Conservation (phyloP, 2,888 invertebrate species). For the Sepiola atlantica region DNA sequence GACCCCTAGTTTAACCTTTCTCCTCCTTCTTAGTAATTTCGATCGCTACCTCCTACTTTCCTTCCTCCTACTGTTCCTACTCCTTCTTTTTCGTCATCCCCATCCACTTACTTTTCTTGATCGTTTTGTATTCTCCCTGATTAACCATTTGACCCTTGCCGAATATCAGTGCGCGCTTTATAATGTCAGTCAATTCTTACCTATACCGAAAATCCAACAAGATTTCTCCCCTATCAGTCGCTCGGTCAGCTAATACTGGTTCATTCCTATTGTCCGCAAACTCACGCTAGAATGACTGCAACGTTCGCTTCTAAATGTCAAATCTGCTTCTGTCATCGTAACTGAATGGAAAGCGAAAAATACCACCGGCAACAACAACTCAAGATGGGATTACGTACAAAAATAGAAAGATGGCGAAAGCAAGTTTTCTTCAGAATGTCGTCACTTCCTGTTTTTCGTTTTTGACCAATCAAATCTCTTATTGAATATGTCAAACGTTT, state of each 20-base stretch:
- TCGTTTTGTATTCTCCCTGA: neutral
- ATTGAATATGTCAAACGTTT: neutral
- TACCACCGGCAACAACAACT: neutral
- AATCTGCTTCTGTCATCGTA: neutral
- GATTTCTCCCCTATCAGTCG: neutral
- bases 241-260: neutral
- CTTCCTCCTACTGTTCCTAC: neutral
- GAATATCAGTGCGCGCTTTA: neutral
- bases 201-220: neutral
- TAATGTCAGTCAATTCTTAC: neutral
- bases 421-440: neutral
- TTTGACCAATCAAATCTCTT: neutral
- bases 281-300: neutral
- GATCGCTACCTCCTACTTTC: neutral
- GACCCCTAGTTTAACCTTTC: neutral
- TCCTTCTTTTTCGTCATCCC: neutral
- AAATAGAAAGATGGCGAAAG: neutral
- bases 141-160: neutral
- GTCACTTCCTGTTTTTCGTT: neutral
- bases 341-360: neutral
- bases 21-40: neutral
- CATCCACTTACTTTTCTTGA: too few species aligned
- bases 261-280: neutral
- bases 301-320: neutral
- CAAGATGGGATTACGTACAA: neutral